Conservation (phyloP, 2,113 vertebrate genomes). For the Illadopsis cleaveri region DNA sequence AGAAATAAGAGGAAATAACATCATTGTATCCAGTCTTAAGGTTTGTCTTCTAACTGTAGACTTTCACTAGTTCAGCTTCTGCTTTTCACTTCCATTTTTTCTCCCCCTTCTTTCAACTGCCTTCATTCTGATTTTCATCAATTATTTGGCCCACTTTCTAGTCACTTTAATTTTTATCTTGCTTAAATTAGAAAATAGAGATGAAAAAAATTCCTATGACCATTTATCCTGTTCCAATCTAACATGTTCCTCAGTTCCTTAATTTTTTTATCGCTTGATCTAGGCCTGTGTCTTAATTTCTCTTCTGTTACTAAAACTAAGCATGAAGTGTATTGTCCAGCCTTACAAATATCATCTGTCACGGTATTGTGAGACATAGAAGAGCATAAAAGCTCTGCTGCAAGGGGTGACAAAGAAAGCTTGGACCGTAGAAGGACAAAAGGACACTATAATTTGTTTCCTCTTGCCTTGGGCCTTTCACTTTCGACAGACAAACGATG, state of each 20-base stretch:
- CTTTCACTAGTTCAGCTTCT: constrained; percentile 50
- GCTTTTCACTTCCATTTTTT: constrained; percentile 42
- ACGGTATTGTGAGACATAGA: background rate
- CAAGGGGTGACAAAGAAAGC: background rate
- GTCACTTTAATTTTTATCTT: background rate
- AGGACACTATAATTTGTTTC: background rate
- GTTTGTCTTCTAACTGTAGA: background rate
- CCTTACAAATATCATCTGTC: background rate
- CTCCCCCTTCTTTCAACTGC: background rate
- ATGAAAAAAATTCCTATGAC: background rate
- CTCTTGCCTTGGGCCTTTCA: background rate
- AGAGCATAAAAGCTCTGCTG: background rate
- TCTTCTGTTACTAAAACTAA: background rate
- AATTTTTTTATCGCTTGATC: background rate
- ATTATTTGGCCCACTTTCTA: background rate
- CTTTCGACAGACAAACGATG: background rate
- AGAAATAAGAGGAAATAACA: background rate
- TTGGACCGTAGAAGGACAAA: background rate
- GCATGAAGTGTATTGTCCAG: background rate
- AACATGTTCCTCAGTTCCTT: background rate
- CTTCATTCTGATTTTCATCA: background rate
- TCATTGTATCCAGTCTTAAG: background rate
- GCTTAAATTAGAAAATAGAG: background rate
- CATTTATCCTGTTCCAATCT: background rate
- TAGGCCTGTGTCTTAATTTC: background rate